Evolutionary conservation across 2,797 vertebrate genomes (phyloP), one percentile per base, ranked within the genome.

Genomic region (Emydoidea blandingii): DNA sequence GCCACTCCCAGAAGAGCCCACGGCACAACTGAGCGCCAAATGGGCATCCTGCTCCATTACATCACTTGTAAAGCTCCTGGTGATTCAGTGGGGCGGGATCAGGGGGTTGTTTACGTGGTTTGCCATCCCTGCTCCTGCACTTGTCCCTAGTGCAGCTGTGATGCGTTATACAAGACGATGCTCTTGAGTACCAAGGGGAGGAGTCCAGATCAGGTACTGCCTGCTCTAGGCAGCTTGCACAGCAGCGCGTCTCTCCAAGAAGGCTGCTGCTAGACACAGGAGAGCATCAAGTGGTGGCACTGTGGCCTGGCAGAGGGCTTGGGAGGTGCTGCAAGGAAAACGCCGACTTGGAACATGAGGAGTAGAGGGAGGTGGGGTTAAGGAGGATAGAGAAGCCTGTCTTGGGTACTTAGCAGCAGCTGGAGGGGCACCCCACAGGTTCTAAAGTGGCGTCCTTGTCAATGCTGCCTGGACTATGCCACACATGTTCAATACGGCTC

Each of bases 351-450:
- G 34, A n/a, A 65, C 62, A 65, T 19, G 62, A 34, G 62, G 34
- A 18, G 62, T n/a, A 18, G 34, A 18, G 34, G 16, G 16, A 65
- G 62, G 31, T n/a, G 16, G 8, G 14, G 31, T 65, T 65, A 4
- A 34, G 59, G 15, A 65, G 59, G 7, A 65, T 14, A n/a, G 62
- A 65, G 34, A 65, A 34, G 34, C 62, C 34, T 18, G 7, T 3
- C 34, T 4, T 16, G 34, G 34, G 16, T 9, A 14, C 62, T 65
- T n/a, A 18, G 31, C 31, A 65, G 31, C 62, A 34, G 59, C 72
- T 79, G 16, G 81, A 29, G 18, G 94, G 78, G 34, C 25, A 37
- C 23, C 44, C n/a, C 29, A 44, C 62, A 54, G 0, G 0, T 21
- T 29, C 65, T 86, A 74, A 49, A 72, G 80, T 37, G 27, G n/a